phyloP scores from a whole-genome alignment of 2,888 invertebrate genomes.

The Siphonodentalium dalli region DNA sequence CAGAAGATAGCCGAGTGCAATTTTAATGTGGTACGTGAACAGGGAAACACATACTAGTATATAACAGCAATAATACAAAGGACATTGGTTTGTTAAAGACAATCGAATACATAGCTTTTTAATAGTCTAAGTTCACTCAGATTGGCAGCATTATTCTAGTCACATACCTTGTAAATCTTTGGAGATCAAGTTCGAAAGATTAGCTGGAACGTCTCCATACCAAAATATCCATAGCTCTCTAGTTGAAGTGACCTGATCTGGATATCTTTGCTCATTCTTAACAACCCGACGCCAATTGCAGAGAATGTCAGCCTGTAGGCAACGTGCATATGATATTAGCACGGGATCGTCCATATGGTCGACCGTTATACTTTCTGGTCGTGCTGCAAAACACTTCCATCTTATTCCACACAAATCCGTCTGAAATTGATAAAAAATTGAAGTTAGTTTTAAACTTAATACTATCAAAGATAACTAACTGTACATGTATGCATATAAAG shows the following conservation, averaged over 20 bases:
- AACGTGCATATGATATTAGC: constrained; percentile 66
- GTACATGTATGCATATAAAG: no score
- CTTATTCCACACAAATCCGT: constrained; percentile 99
- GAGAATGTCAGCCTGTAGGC: constrained; percentile 82
- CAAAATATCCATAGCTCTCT: constrained; percentile 99
- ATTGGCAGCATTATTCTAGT: no score
- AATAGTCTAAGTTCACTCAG: no score
- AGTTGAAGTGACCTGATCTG: constrained; percentile 48
- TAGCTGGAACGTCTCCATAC: constrained; percentile 81
- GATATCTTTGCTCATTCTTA: constrained; percentile 39
- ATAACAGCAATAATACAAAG: no score
- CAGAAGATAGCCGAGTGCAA: no score
- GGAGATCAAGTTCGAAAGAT: constrained; percentile 66
- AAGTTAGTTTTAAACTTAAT: no score
- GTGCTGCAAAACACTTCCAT: constrained; percentile 81
- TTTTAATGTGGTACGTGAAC: no score
- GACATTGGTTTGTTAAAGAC: no score
- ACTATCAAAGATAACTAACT: no score
- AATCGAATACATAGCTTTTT: no score
- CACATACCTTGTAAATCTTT: constrained; percentile 87
- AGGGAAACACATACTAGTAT: no score
- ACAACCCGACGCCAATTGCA: constrained; percentile 95
- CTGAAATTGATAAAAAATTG: constrained; percentile 72
- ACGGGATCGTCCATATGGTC: constrained; percentile 65
- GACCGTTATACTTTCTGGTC: constrained; percentile 37